Evolutionary conservation across 2,113 vertebrate species (phyloP).

Genomic region (Rattus rattus): DNA sequence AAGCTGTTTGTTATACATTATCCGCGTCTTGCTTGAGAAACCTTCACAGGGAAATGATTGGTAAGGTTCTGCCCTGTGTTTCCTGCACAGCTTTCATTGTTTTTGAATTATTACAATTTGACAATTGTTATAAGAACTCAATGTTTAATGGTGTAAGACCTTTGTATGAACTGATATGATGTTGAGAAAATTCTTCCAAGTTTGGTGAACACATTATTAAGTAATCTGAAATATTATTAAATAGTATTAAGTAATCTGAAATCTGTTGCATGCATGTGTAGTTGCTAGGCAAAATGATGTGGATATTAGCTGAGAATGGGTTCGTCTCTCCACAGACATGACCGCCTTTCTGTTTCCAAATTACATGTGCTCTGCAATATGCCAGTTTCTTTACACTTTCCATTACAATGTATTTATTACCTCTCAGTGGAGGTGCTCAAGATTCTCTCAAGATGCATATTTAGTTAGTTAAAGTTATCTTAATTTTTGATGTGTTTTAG

Average conservation of each 20-base stretch:
- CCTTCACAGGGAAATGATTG: constrained; percentile 87
- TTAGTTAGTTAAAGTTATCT: neutral
- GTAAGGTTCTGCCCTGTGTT: constrained; percentile 82
- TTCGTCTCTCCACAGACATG: neutral
- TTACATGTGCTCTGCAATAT: neutral
- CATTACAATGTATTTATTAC: neutral
- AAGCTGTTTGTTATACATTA: constrained; percentile 92
- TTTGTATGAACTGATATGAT: neutral
- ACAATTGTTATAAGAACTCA: neutral
- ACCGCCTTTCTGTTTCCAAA: neutral
- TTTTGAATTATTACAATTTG: constrained; percentile 51
- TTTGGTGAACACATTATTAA: neutral
- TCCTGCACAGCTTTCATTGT: constrained; percentile 37
- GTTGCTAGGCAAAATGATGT: neutral
- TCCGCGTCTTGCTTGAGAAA: constrained; percentile 89
- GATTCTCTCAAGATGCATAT: neutral
- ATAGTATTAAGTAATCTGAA: neutral
- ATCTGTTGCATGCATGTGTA: neutral
- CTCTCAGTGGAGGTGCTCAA: neutral
- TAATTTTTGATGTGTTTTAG: neutral
- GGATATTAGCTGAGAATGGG: neutral
- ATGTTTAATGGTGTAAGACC: neutral
- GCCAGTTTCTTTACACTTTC: neutral
- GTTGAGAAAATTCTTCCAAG: neutral
- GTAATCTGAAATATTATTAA: neutral